phyloP scores from a whole-genome alignment of 64 coral and sea anemone genomes.

The Orbicella faveolata region DNA sequence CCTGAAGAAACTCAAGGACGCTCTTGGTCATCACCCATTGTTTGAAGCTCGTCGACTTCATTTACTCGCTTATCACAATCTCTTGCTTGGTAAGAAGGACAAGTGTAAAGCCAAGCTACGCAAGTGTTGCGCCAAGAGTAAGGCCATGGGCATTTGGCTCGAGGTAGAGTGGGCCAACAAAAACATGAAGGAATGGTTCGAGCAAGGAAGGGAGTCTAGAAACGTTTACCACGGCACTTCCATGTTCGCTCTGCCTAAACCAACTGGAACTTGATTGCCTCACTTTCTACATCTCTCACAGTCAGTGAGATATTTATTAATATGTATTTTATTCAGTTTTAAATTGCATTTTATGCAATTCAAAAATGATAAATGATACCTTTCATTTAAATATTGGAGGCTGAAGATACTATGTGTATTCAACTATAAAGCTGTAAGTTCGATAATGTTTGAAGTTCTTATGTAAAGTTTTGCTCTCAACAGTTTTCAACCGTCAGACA shows the following conservation, averaged over 20 bases:
- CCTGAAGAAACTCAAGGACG: conserved; percentile 46
- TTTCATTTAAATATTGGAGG: no score
- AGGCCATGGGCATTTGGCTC: conserved; percentile 12
- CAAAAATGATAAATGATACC: no score
- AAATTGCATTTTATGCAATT: no score
- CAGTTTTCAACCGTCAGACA: no score
- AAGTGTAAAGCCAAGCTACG: conserved; percentile 22
- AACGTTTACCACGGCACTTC: not conserved
- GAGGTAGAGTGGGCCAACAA: conserved; percentile 43
- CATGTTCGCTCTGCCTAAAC: conserved; percentile 33
- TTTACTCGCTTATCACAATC: conserved; percentile 32
- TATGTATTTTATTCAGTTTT: no score
- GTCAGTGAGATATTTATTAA: no score
- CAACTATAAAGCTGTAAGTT: no score
- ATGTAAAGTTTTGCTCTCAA: no score
- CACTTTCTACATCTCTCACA: not conserved
- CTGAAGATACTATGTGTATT: no score
- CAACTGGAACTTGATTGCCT: not conserved
- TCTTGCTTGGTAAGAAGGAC: conserved; percentile 27
- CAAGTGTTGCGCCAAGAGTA: conserved; percentile 29
- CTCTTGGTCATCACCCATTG: conserved; percentile 20
- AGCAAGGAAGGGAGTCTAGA: not conserved
- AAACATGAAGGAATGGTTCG: conserved; percentile 37
- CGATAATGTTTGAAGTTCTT: no score
- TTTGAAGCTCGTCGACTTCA: conserved; percentile 27